Evolutionary conservation across 2,797 vertebrate genomes (phyloP).

Genomic region (Philypnodon macrostomus): DNA sequence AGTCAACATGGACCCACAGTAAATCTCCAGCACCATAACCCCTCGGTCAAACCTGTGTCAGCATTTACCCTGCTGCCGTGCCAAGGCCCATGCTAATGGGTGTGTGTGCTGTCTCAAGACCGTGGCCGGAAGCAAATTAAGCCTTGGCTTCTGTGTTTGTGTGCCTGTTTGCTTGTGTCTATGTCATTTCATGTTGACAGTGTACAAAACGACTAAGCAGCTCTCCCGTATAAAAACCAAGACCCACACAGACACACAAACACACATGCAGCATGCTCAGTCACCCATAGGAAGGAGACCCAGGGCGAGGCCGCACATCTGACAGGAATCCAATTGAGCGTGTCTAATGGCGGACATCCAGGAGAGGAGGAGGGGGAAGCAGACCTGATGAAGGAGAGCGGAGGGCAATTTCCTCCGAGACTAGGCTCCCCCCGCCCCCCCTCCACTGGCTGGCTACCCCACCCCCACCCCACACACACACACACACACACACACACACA

Average conservation of each 20-base stretch:
- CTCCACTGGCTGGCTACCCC: too few species aligned
- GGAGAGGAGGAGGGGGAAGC: constrained; percentile 61
- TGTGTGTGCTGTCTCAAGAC: constrained; percentile 37
- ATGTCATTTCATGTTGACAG: constrained; percentile 39
- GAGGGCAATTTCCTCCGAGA: constrained; percentile 59
- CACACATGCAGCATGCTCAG: constrained; percentile 57
- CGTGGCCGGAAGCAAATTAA: constrained; percentile 31
- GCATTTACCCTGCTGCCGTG: constrained; percentile 55
- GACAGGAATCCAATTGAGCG: constrained; percentile 80
- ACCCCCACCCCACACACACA: constrained; percentile 3
- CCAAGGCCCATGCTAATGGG: constrained; percentile 66
- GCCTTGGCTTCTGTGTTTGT: constrained; percentile 43
- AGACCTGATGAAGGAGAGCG: constrained; percentile 68
- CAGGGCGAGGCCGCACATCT: constrained; percentile 73
- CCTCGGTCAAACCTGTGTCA: constrained; percentile 66
- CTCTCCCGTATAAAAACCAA: constrained; percentile 41
- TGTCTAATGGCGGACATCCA: constrained; percentile 77
- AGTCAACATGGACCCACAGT: constrained; percentile 49
- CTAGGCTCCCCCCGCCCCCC: constrained; percentile 20
- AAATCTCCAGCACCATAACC: constrained; percentile 63
- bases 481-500: too few species aligned
- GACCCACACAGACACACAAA: constrained; percentile 10
- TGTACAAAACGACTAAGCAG: constrained; percentile 38
- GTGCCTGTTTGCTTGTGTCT: constrained; percentile 2
- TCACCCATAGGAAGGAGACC: constrained; percentile 76